Base-by-base conservation (phyloP, 2,888 invertebrate species). In the Noctuana brunneofusca region DNA sequence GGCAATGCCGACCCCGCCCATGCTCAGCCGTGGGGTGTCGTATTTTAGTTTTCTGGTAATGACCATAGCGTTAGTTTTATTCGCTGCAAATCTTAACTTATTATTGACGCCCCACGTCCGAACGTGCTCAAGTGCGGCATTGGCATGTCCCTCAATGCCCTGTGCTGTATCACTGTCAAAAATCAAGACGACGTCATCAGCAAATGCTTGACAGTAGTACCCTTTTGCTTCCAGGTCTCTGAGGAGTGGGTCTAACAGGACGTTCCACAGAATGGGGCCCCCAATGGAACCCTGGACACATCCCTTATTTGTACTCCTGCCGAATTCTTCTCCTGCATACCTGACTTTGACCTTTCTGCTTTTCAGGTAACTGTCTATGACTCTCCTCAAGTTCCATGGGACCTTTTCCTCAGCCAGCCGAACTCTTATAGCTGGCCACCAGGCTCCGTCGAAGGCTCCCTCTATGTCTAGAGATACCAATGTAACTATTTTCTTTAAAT, bases 201-300 rank as follows among this genome's bases (percentile, higher is more conserved):
- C 67, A n/a, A 63, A 68, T 0, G 68, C 68, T 11, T 69, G 66
- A 5, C 60, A 58, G 35, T 65, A 59, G 1, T 54, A 22, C 14
- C 62, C 64, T 16, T 18, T 8, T 22, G 56, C 58, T 30, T 69
- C 63, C 20, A 20, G 1, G 38, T 35, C 24, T n/a, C 49, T 32
- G 6, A 66, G 46, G 0, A 66, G 63, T 1, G 67, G 65, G 41
- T 69, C 68, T 8, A 70, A 53, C 0, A 69, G 46, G 0, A 71
- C 30, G 46, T 69, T 71, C 69, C 69, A 69, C 0, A 68, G 24
- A 0, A 67, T 64, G 18, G 67, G 64, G 8, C 70, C 63, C 12
- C 66, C 55, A 16, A 68, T 43, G 5, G 66, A 57, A 1, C 66
- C 62, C 14, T 69, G 38, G 16, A 67, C 35, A 1, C 35, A 68